Base-by-base conservation (phyloP, 2,797 vertebrate genomes). In the Paedocypris micromegethes region DNA sequence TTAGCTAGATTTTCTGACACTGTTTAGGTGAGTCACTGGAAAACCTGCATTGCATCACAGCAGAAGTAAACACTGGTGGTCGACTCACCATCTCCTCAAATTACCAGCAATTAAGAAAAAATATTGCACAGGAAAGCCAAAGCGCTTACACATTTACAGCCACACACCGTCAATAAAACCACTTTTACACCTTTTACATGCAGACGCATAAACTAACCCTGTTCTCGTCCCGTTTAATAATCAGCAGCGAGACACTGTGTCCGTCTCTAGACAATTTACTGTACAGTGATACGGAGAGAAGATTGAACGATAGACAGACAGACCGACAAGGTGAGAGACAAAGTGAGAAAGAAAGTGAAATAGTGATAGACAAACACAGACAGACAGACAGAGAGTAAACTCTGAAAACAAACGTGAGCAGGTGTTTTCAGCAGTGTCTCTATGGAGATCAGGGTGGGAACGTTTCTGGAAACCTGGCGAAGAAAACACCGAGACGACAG, bases 401-500 rank as follows among this genome's bases (percentile, higher is more conserved):
- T 9, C 44, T 6, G 1, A 40, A 54, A 64, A 63, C 40, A 44
- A 67, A 66, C 66, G 50, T 42, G 52, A 61, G 58, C 65, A 72
- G 64, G 66, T 75, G 62, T 68, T 59, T 68, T 85, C 87, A 88
- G 87, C 88, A 86, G 54, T 42, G 80, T 83, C 82, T 86, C 87
- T 79, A 85, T 87, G 84, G 88, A 88, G 83, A 89, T 82, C 72
- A 51, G 81, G 88, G 88, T 84, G 88, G 80, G 81, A 87, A 73
- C 40, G 7, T 40, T 58, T 77, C 87, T 85, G 80, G 82, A 91
- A 90, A 87, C 88, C 85, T 85, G 85, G 84, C 87, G 88, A 80
- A 84, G 75, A 77, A 75, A 77, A 80, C 83, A 85, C 77, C 82
- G 80, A 84, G 82, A 83, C 79, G 83, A 76, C 74, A 66, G 83